These are phyloP conservation scores for Pseudolaguvia tuberculata DNA, from an alignment of 2,113 vertebrate species.

Conservation along the genomic window DNA sequence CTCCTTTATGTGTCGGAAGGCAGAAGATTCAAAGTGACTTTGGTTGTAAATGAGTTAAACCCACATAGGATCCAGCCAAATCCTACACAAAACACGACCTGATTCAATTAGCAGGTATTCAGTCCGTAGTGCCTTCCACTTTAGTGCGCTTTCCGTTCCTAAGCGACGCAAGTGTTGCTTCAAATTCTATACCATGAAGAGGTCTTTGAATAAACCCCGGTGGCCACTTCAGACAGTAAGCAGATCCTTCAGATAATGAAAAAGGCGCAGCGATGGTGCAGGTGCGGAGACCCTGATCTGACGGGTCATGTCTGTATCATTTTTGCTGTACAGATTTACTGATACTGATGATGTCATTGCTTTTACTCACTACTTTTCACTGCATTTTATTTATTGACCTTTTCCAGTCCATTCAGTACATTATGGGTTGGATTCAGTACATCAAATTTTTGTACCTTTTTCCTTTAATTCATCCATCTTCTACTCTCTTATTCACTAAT, in stretches of 20 bases:
- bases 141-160: background rate
- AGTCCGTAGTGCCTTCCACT: background rate
- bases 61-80: background rate
- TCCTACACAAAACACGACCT: background rate
- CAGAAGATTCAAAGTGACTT: background rate
- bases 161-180: background rate
- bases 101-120: background rate
- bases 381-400: too few species aligned
- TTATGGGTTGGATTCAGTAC: too few species aligned
- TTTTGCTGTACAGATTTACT: background rate
- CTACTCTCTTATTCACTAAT: too few species aligned
- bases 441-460: too few species aligned
- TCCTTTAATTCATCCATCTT: too few species aligned
- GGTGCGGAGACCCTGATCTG: constrained; percentile 1
- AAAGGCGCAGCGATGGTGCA: background rate
- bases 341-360: too few species aligned
- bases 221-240: constrained; percentile 28
- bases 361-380: too few species aligned
- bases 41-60: background rate
- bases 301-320: constrained; percentile 1
- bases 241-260: constrained; percentile 26
- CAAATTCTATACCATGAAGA: constrained; percentile 28
- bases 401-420: too few species aligned
- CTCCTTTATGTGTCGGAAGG: background rate
- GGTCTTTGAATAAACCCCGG: constrained; percentile 38